Evolutionary conservation across 1,140 invertebrate genomes (phyloP), one percentile per base, ranked within the genome.

Genomic region (Helicorthomorpha holstii): DNA sequence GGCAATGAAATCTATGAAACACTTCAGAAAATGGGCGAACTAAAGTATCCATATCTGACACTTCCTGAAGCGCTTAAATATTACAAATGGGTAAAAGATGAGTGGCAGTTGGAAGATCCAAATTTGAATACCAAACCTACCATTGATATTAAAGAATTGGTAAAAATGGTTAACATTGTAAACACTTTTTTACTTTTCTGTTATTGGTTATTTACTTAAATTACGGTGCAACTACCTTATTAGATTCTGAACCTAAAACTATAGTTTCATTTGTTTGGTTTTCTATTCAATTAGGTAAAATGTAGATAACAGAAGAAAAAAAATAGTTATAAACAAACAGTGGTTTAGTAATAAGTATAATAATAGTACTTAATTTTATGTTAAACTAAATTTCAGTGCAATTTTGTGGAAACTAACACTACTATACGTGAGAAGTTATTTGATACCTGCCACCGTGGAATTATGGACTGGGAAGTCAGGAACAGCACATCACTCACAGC

Each of bases 1-100:
- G 60, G 60, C n/a, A 61, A 61, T 53, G 59, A 61, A 53, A 59
- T 61, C 27, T 54, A 61, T 41, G 59, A 61, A 49, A 29, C 22
- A 14, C 49, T 57, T 14, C 49, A 48, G 43, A n/a, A 19, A 2
- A 51, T 14, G 25, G 54, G 55, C 26, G 52, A 54, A 19, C 34
- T 60, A 10, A 29, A 24, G 19, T 46, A 58, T 48, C 4, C 53
- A n/a, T 55, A 60, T 51, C 51, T 60, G n/a, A 59, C 58, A 19
- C 54, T 61, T 1, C 55, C 56, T 2, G 60, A 61, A 54, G 60
- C 60, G 12, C 56, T 55, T 4, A 48, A 50, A 38, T 27, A 60
- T 1, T 49, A 46, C 2, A 59, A 61, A 52, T 60, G 59, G 60
- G 27, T 51, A 1, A 4, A 25, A 22, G 29, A 34, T 7, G 29